Base-by-base conservation (phyloP, 2,113 vertebrate genomes). In the Eubucco bourcierii region DNA sequence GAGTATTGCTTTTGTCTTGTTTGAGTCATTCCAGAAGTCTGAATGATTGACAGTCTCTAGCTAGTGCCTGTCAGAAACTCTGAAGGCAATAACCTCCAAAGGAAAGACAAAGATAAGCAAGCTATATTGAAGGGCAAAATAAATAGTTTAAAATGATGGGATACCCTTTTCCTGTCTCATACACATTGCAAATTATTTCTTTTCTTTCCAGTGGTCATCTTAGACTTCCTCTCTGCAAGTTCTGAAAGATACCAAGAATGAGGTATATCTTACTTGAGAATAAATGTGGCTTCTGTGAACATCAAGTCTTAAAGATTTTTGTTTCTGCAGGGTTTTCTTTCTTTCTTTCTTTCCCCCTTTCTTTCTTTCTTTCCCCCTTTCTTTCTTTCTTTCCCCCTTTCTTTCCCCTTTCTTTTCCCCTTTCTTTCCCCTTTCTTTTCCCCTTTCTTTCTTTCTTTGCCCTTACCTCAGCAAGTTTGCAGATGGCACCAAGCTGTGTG, bases 31-130 rank as follows among this genome's bases (percentile, higher is more conserved):
- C 18, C 12, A 3, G 5, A 12, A 63, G 18, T 12, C n/a, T 73
- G 33, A 39, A 20, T 84, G 94, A 93, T 55, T 88, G 88, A 90
- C 80, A 84, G 33, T 46, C 31, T 5, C 12, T 92, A 82, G 93
- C 90, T 78, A 90, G 34, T 33, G 27, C n/a, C 37, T 90, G 28
- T 14, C 37, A 29, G 11, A 76, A 91, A 66, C 34, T 70, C 73
- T 58, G 84, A n/a, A 55, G 75, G 84, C 65, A 72, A 84, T 19
- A 50, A 75, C 58, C 50, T 91, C 47, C 10, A 29, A 19, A 33
- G 18, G 27, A 58, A 91, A 47, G 46, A 24, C 3, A 29, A 83
- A 80, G 11, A 60, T 80, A 47, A 77, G 20, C 15, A 33, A 33
- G 37, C 41, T 78, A 33, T 52, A 37, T 73, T 83, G 82, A 56